phyloP scores from a whole-genome alignment of 1,140 invertebrate genomes.

The Magallana ariakensis region DNA sequence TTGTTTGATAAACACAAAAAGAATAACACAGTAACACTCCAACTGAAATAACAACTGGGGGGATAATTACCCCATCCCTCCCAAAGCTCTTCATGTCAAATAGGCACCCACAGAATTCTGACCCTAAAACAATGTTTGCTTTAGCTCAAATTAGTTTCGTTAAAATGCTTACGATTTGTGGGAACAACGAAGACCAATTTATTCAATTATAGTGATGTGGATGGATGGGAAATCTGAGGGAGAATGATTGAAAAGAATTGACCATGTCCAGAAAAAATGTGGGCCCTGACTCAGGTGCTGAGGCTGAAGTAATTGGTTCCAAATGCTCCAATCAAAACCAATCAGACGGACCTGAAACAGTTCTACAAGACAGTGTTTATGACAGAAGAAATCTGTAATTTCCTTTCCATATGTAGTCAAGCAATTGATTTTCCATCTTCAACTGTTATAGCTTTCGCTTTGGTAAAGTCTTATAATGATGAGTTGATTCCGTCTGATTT shows the following conservation, averaged over 20 bases:
- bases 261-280: background rate
- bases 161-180: slow-evolving; percentile 26
- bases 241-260: background rate
- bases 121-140: slow-evolving; percentile 20
- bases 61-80: slow-evolving; percentile 29
- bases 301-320: slow-evolving; percentile 2
- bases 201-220: background rate
- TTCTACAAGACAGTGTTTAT: slow-evolving; percentile 3
- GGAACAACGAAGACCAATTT: slow-evolving; percentile 7
- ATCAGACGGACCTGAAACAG: background rate
- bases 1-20: slow-evolving; percentile 23
- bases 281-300: background rate
- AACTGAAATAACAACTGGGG: background rate
- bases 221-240: background rate
- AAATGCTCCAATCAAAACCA: slow-evolving; percentile 17
- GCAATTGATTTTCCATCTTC: slow-evolving; percentile 33
- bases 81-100: background rate
- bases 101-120: background rate
- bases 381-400: slow-evolving; percentile 34
- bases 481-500: slow-evolving; percentile 14
- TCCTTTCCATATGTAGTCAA: slow-evolving; percentile 8
- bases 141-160: slow-evolving; percentile 17
- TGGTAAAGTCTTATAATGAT: slow-evolving; percentile 1
- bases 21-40: background rate
- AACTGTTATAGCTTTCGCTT: background rate